Conservation (phyloP, 2,113 vertebrate species). For the Nibea coibor region DNA sequence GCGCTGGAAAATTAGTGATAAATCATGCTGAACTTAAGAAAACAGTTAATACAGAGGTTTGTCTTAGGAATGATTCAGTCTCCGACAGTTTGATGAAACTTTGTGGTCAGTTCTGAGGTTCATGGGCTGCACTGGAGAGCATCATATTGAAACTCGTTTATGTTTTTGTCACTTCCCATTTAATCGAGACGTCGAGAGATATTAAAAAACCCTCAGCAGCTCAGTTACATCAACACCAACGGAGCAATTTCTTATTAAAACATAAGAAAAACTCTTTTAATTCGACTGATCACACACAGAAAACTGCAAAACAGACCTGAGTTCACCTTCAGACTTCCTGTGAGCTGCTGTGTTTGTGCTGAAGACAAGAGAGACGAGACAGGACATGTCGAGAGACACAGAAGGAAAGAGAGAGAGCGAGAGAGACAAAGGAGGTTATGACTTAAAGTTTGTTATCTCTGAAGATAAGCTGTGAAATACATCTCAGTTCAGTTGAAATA, state of each 20-base stretch:
- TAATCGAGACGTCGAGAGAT: not conserved
- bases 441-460: conserved; percentile 5
- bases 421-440: not conserved
- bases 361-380: conserved; percentile 21
- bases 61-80: too few relatives aligned
- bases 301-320: not conserved
- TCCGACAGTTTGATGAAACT: too few relatives aligned
- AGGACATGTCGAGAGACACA: conserved; percentile 16
- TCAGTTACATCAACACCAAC: not conserved
- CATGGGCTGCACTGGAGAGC: too few relatives aligned
- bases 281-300: not conserved
- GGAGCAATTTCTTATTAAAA: not conserved
- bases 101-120: too few relatives aligned
- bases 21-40: too few relatives aligned
- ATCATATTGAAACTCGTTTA: too few relatives aligned
- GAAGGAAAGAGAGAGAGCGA: not conserved
- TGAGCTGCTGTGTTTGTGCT: not conserved
- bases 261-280: not conserved
- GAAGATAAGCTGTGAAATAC: conserved; percentile 9
- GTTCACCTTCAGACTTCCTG: not conserved
- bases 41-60: too few relatives aligned
- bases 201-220: not conserved
- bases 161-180: too few relatives aligned
- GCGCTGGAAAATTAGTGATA: too few relatives aligned
- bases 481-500: not conserved